Evolutionary conservation across 2,113 vertebrate genomes (phyloP), one percentile per base, ranked within the genome.

Genomic region (Limanda limanda): DNA sequence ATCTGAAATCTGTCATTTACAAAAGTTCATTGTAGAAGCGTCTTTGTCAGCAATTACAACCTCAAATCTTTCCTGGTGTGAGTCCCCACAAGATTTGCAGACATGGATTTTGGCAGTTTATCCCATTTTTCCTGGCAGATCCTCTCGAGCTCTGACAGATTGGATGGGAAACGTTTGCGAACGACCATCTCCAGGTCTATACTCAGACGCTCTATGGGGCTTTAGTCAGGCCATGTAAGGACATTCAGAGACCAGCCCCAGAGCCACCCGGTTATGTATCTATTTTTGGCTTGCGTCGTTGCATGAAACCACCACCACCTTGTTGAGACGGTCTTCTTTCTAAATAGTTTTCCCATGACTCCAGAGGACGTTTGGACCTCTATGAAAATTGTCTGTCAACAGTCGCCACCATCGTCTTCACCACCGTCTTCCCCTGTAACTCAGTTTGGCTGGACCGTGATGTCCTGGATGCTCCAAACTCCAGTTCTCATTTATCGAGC

Each of bases 21-120:
- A n/a, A n/a, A 37, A 61, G 8, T 17, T 14, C 5, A 5, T 58
- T 58, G 14, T 23, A 37, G 35, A 37, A 27, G 6, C 14, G 1
- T 35, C 17, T 31, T n/a, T 35, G 15, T 25, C 57, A 35, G 27
- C 15, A 20, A 20, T 13, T 40, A 37, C 18, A 37, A 20, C 35
- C 40, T 40, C 4, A 10, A 21, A 10, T 40, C 18, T 62, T 31
- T 21, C 35, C 20, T 60, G 58, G 54, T 40, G 18, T 14, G 14
- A 24, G 54, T 56, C 56, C 14, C 56, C 24, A 27, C 56, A 17
- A 12, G 56, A 27, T 58, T 58, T 58, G 23, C 56, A 35, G n/a
- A 63, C 40, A 45, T 63, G 61, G 37, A 18, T 21, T 63, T 45
- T 63, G 61, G 61, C 61, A 63, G 40, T 21, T 63, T 62, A 40